Percentiles rank a stretch among this genome's conserved stretches.
phyloP scores from a whole-genome alignment of 1,140 invertebrate species.

The Vanessa tameamea region DNA sequence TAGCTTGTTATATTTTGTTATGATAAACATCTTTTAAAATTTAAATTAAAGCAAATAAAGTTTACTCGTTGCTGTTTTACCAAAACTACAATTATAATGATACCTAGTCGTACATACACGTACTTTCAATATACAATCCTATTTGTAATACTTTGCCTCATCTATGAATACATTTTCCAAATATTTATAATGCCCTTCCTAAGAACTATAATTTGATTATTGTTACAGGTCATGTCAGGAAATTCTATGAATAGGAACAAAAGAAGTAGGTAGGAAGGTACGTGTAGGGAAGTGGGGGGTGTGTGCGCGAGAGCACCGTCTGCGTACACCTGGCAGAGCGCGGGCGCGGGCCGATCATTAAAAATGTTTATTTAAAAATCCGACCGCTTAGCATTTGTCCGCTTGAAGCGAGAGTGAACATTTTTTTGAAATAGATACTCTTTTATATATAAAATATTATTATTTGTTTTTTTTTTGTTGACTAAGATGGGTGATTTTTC shows the following conservation, averaged over 20 bases:
- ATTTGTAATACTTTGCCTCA: background rate
- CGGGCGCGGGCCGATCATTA: constrained; percentile 75
- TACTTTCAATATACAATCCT: background rate
- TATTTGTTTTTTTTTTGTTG: background rate
- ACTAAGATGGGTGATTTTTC: too few species aligned
- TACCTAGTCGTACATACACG: too few species aligned
- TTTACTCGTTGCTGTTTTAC: too few species aligned
- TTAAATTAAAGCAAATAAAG: background rate
- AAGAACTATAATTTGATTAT: constrained; percentile 54
- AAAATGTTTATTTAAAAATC: constrained; percentile 81
- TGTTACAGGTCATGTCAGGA: constrained; percentile 59
- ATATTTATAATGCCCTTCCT: constrained; percentile 41
- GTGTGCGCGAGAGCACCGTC: constrained; percentile 57
- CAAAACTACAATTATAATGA: too few species aligned
- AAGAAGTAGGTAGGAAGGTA: constrained; percentile 59
- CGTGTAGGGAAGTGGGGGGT: constrained; percentile 43
- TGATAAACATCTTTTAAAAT: background rate
- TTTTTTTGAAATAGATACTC: constrained; percentile 32
- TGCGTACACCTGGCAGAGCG: constrained; percentile 74
- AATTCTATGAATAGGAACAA: constrained; percentile 75
- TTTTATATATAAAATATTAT: constrained; percentile 10
- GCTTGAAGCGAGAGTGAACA: constrained; percentile 53
- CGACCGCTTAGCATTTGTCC: constrained; percentile 72
- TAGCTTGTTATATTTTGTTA: background rate
- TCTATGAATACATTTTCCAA: constrained; percentile 22